Percentiles rank a stretch among this genome's conserved stretches.
Evolutionary conservation across 2,113 vertebrate genomes (phyloP).

Genomic region (Mesoclemmys tuberculata): DNA sequence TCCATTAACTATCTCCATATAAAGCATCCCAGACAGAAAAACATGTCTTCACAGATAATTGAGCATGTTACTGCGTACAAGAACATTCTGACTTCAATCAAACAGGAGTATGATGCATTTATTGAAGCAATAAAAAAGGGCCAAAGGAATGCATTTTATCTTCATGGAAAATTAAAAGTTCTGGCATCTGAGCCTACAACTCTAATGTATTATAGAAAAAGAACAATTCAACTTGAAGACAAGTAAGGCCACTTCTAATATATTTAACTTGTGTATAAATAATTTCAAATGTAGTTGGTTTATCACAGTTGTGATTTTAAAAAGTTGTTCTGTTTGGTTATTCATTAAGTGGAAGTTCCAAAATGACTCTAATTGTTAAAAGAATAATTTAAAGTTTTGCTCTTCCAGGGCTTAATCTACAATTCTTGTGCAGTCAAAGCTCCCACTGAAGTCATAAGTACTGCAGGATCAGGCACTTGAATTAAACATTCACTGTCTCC

Average conservation of each 20-base stretch:
- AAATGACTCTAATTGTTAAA: neutral
- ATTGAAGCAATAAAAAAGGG: conserved; percentile 75
- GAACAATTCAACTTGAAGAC: conserved; percentile 72
- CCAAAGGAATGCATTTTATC: conserved; percentile 45
- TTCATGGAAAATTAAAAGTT: conserved; percentile 66
- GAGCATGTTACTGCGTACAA: conserved; percentile 75
- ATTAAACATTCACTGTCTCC: neutral
- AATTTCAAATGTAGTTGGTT: neutral
- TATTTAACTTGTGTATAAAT: neutral
- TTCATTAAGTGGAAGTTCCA: neutral
- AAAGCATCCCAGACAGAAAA: neutral
- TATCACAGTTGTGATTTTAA: neutral
- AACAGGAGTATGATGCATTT: conserved; percentile 79
- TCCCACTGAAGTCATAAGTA: neutral
- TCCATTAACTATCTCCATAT: neutral
- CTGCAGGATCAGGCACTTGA: neutral
- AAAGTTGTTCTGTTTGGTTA: neutral
- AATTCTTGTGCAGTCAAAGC: neutral
- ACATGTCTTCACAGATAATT: conserved; percentile 76
- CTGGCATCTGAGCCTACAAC: conserved; percentile 60
- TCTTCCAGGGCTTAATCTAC: neutral
- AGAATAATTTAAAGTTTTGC: neutral
- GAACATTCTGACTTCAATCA: conserved; percentile 79
- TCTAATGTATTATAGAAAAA: conserved; percentile 71
- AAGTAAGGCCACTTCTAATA: conserved; percentile 69